Evolutionary conservation across 2,113 vertebrate species (phyloP), one percentile per base, ranked within the genome.

Genomic region (Raja brachyura): DNA sequence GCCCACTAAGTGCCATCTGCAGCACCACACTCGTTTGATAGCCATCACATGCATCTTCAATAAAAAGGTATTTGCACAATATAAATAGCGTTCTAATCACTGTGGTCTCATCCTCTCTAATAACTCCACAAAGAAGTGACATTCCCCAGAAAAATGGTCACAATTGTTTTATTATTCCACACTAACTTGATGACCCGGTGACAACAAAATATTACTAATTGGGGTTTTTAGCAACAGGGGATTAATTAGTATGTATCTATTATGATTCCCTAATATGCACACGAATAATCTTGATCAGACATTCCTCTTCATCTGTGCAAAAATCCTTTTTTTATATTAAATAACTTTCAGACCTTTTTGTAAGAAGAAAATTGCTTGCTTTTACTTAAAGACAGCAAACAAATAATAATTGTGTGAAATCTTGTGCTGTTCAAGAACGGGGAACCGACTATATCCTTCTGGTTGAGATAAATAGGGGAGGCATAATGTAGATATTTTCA

Each of bases 1-100:
- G 94, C 96, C 96, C 94, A 93, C 96, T 96, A 95, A 93, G 75
- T 94, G n/a, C 79, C 76, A 94, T 93, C 93, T 94, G 93, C 3
- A 93, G 94, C 86, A 94, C 94, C 95, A 74, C 73, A 68, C 33
- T 92, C 33, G 11, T 92, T 92, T 92, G 39, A 70, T 74, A 54
- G 22, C 73, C 90, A 70, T 92, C 39, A 48, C 39, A 48, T 13
- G n/a, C 39, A 92, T 92, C 22, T 73, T 92, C 48, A 39, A 48
- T 63, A 73, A 92, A 70, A 74, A 22, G 68, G 59, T 25, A 31
- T 25, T 92, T 73, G 66, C 39, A 33, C 68, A 92, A 73, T 48
- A 88, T 63, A 92, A 73, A 92, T 63, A 92, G 63, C 48, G 48
- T 92, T 54, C 90, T 48, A 92, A 92, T 73, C 66, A 39, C 28